Percentiles rank a stretch among this genome's conserved stretches.
phyloP scores from a whole-genome alignment of 2,888 invertebrate genomes.

The Aromia moschata region DNA sequence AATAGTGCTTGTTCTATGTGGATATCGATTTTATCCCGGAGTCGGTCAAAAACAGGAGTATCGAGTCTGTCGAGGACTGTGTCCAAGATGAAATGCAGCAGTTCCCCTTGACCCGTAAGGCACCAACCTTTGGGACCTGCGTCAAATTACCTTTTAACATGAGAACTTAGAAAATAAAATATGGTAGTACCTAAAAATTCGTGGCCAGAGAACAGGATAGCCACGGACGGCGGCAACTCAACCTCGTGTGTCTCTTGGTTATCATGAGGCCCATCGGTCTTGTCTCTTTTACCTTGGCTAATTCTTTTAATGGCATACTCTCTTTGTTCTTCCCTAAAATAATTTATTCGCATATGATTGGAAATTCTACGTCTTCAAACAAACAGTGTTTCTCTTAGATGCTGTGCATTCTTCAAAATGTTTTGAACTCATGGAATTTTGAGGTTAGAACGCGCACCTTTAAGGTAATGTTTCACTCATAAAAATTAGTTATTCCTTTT shows the following conservation, averaged over 20 bases:
- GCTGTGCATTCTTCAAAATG: too few species aligned
- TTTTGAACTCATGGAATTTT: too few species aligned
- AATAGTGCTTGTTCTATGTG: conserved; percentile 86
- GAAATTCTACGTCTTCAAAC: too few species aligned
- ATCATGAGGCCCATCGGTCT: conserved; percentile 29
- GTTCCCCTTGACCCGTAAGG: conserved; percentile 77
- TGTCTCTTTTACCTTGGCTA: conserved; percentile 55
- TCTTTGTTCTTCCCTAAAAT: conserved; percentile 71
- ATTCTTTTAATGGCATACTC: conserved; percentile 67
- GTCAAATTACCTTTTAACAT: conserved; percentile 13
- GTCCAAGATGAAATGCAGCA: conserved; percentile 81
- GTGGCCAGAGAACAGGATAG: conserved; percentile 83
- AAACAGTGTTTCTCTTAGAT: too few species aligned
- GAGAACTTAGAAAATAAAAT: neutral
- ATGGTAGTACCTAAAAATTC: conserved; percentile 75
- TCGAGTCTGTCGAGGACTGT: conserved; percentile 75
- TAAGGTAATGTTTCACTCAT: too few species aligned
- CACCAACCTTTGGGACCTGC: conserved; percentile 78
- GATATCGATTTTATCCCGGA: conserved; percentile 76
- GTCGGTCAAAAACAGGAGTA: conserved; percentile 71
- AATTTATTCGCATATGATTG: too few species aligned
- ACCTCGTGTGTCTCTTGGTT: conserved; percentile 47
- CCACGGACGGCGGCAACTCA: conserved; percentile 76
- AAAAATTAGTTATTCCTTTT: too few species aligned
- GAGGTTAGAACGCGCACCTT: too few species aligned